These are phyloP conservation scores for Sorex araneus DNA, from an alignment of 2,113 vertebrate species.

Conservation along the genomic window DNA sequence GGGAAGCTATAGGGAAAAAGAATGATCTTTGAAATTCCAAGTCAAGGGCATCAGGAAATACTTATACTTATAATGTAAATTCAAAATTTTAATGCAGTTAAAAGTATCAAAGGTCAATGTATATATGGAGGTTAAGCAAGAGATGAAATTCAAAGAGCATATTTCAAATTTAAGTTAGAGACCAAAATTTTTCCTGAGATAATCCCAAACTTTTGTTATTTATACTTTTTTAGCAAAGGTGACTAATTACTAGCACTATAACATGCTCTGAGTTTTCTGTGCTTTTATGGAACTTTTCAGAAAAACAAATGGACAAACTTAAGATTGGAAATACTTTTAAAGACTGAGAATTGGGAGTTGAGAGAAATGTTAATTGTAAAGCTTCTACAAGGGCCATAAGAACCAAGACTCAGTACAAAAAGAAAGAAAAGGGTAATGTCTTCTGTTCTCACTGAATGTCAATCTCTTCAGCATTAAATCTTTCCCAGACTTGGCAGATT, in stretches of 20 bases:
- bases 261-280: conserved; percentile 29
- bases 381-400: not conserved
- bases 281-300: conserved; percentile 30
- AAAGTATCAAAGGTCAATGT: not conserved
- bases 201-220: not conserved
- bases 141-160: conserved; percentile 2
- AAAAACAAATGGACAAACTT: conserved; percentile 29
- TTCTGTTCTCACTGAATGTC: not conserved
- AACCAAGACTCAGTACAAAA: conserved; percentile 16
- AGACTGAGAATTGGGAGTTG: not conserved
- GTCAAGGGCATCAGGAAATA: not conserved
- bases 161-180: conserved; percentile 25
- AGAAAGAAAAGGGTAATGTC: not conserved
- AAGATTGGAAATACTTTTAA: not conserved
- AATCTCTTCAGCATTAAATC: not conserved
- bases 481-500: not conserved
- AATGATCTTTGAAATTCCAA: not conserved
- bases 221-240: conserved; percentile 11
- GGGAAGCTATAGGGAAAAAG: not conserved
- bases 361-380: conserved; percentile 13
- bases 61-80: not conserved
- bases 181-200: conserved; percentile 1
- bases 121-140: not conserved
- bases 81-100: not conserved
- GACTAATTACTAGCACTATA: conserved; percentile 15